Percentiles rank a stretch among this genome's conserved stretches.
Conservation (phyloP, 1,140 invertebrate genomes). For the Polypedilum pembai region DNA sequence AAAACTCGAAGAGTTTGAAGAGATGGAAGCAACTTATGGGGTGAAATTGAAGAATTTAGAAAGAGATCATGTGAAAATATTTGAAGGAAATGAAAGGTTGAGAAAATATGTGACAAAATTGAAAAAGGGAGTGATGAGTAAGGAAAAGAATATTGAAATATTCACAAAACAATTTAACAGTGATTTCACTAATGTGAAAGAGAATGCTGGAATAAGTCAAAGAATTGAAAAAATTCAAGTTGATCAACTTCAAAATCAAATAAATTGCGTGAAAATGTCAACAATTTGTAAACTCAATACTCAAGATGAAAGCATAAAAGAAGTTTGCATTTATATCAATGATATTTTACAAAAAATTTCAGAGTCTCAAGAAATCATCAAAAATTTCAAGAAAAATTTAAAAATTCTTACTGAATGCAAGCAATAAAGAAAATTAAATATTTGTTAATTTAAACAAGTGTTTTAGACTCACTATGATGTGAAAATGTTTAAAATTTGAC, state of each 20-base stretch:
- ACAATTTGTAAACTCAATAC: background rate
- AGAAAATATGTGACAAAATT: background rate
- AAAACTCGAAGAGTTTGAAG: background rate
- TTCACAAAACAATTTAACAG: background rate
- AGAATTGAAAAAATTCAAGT: background rate
- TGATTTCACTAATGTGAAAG: background rate
- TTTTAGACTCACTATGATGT: background rate
- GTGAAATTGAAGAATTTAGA: background rate
- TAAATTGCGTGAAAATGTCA: background rate
- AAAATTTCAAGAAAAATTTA: background rate
- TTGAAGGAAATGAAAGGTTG: background rate
- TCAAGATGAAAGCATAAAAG: background rate
- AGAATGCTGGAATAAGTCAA: background rate
- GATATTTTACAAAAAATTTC: background rate
- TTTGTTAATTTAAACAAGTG: conserved; percentile 18
- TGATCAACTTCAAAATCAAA: background rate
- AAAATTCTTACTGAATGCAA: background rate
- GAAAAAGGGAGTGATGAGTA: background rate
- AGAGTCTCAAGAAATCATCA: background rate
- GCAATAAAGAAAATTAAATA: background rate
- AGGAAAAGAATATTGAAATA: background rate
- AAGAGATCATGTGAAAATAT: background rate
- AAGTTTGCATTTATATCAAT: background rate
- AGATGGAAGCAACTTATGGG: background rate
- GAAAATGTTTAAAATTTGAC: background rate